Conservation (phyloP, 2,888 invertebrate genomes). For the Diachrysia chrysitis region DNA sequence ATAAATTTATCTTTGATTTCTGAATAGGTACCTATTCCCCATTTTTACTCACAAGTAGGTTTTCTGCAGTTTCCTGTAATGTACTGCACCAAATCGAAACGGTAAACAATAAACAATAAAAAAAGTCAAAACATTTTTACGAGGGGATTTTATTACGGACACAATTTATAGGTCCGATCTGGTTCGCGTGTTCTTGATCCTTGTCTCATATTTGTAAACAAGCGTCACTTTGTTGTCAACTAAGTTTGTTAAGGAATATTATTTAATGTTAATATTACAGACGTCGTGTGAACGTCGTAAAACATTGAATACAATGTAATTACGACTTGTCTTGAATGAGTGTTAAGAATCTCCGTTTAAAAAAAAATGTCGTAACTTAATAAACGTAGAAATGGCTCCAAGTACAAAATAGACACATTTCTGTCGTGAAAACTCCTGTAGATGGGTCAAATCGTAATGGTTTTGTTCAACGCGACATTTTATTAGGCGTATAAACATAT, state of each 20-base stretch:
- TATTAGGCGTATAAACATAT: too few relatives aligned
- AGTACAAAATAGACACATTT: too few relatives aligned
- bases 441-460: too few relatives aligned
- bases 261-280: not conserved
- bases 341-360: too few relatives aligned
- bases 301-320: not conserved
- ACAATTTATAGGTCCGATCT: constrained; percentile 56
- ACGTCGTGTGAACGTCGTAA: not conserved
- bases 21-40: not conserved
- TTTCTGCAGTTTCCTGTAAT: constrained; percentile 32
- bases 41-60: not conserved
- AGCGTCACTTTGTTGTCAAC: constrained; percentile 12
- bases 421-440: too few relatives aligned
- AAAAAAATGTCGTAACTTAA: too few relatives aligned
- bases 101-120: constrained; percentile 56
- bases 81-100: constrained; percentile 35
- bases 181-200: constrained; percentile 32
- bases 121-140: constrained; percentile 53
- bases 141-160: constrained; percentile 55
- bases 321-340: too few relatives aligned
- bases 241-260: not conserved
- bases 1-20: not conserved
- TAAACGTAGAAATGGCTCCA: too few relatives aligned
- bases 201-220: constrained; percentile 36
- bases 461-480: not conserved